A percentile compares a stretch with the other conserved stretches of the same genome.
These are phyloP conservation scores for Proisotoma minuta DNA, from an alignment of 2,888 invertebrate genomes.

Conservation along the genomic window DNA sequence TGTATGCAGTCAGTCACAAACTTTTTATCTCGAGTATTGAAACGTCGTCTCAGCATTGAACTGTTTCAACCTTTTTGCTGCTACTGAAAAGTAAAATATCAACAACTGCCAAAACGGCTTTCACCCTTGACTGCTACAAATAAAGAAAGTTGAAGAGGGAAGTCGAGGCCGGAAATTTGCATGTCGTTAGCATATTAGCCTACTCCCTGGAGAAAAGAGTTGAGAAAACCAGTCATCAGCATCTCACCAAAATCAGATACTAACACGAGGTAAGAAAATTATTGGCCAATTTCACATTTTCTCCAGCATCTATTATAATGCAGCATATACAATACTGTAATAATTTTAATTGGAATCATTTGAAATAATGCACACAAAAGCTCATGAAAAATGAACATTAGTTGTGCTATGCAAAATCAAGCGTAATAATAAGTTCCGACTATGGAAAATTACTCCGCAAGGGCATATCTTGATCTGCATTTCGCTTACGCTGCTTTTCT, in stretches of 20 bases:
- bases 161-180: conserved; percentile 16
- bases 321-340: no score
- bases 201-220: conserved; percentile 5
- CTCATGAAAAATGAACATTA: no score
- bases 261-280: conserved; percentile 4
- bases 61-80: not conserved
- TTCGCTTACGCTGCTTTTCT: no score
- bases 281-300: not conserved
- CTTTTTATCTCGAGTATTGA: not conserved
- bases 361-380: no score
- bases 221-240: not conserved
- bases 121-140: not conserved
- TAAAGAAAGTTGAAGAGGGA: not conserved
- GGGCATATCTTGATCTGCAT: no score
- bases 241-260: not conserved
- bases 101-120: not conserved
- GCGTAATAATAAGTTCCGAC: no score
- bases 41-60: conserved; percentile 1
- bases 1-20: conserved; percentile 2
- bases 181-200: conserved; percentile 20
- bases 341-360: no score
- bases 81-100: conserved; percentile 1
- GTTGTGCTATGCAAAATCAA: no score
- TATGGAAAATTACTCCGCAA: no score
- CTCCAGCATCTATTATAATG: no score